Base-by-base conservation (phyloP, 2,888 invertebrate genomes). In the Antheraea assamensis region DNA sequence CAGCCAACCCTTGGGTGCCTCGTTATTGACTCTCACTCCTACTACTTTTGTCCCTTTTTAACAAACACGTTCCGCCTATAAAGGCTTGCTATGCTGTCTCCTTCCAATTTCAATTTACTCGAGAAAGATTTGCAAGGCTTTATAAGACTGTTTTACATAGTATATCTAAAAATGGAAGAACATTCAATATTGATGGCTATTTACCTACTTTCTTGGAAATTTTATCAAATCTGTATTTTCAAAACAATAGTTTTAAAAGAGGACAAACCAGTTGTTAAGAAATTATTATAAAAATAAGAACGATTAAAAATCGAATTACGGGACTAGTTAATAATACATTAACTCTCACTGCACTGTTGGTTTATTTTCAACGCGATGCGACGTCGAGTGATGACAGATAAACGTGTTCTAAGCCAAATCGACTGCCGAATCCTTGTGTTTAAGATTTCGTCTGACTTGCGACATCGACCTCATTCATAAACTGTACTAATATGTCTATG, bases 21-120 rank as follows among this genome's bases (percentile, higher is more conserved):
- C 95, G 95, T 95, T 95, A 95, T 95, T 95, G 92, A 93, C 94
- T 94, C 95, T 95, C 94, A 95, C 94, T 90, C 92, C 90, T 84
- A 87, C 80, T 82, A 74, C 77, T 77, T 79, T 82, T 75, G 78
- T 92, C 92, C 83, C 81, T 86, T 81, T 93, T 88, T 47, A 78
- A 76, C 91, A 17, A 75, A 74, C 68, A 71, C 73, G 79, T 74
- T 80, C 82, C 77, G 73, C 74, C 77, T 76, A 78, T 77, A 78
- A 76, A 78, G 78, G 76, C 76, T 71, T 76, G 77, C 75, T 82
- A 75, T 80, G 85, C 90, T 78, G 76, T 95, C 95, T 92, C 92
- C 78, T 87, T 95, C 90, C 88, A 89, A 94, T 95, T 95, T 94
- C 94, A 94, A 94, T 94, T 94, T 94, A 93, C 94, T 94, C 91